Evolutionary conservation across 2,797 vertebrate species (phyloP), one percentile per base, ranked within the genome.

Genomic region (Podargus strigoides): DNA sequence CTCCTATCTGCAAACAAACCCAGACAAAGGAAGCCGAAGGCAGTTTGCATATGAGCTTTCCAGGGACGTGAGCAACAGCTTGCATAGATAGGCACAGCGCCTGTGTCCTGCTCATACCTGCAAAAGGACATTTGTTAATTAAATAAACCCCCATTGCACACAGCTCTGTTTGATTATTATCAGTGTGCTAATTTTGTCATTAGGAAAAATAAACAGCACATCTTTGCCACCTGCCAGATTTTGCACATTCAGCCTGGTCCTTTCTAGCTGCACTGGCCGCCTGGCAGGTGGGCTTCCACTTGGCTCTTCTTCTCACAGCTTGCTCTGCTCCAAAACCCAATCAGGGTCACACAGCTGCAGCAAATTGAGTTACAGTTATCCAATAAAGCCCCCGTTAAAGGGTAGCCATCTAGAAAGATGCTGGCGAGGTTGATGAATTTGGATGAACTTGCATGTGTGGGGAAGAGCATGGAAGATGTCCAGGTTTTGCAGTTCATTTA

Each of bases 371-470:
- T 92, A 90, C 91, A 94, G 83, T 83, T 56, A 85, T 90, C 91
- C 94, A 96, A 89, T 82, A 85, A 94, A 91, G 63, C 76, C 93
- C 94, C 74, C 94, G 94, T 95, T 94, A 96, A 96, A 97, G 94
- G 46, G 89, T 78, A 97, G 92, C 93, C 91, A 91, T 93, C 87
- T 96, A 96, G 93, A 96, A 97, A 96, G 87, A 73, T 70, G 55
- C 32, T 96, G 93, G 93, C 24, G 4, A 87, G 52, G 60, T 9
- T 92, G 88, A 59, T 93, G 89, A 85, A 84, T 95, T 95, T 94
- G 91, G 89, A 95, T 74, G 37, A 88, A 90, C 41, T 78, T 86
- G n/a, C 10, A 34, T 50, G 30, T 84, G 67, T 86, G 55, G 47
- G 55, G 39, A 83, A 86, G 55, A 92, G 24, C 32, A 32, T 70